These are phyloP conservation scores for Drosophila bunnanda DNA, from an alignment of 2,888 invertebrate species.

Conservation along the genomic window DNA sequence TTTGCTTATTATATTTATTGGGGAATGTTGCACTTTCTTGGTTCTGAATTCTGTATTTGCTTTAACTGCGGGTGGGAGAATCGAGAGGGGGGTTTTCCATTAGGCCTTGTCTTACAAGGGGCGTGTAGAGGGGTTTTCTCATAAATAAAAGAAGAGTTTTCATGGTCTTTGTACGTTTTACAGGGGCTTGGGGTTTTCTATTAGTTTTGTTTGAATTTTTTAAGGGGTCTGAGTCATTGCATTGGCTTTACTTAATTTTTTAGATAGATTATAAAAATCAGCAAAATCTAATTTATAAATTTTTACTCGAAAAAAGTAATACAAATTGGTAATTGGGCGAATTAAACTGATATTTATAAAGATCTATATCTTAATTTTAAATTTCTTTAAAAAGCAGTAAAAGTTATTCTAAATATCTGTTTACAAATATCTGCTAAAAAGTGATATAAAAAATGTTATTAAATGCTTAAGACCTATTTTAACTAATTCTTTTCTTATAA, in stretches of 20 bases:
- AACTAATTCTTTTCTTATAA: too few relatives aligned
- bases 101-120: constrained; percentile 6
- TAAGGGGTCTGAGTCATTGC: neutral
- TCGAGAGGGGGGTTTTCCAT: constrained; percentile 11
- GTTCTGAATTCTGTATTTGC: constrained; percentile 33
- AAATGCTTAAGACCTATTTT: too few relatives aligned
- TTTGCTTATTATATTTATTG: constrained; percentile 29
- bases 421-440: too few relatives aligned
- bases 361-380: too few relatives aligned
- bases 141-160: neutral
- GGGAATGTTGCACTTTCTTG: constrained; percentile 33
- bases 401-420: too few relatives aligned
- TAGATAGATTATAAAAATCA: too few relatives aligned
- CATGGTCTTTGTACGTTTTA: neutral
- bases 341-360: neutral
- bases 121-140: neutral
- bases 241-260: neutral
- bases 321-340: rapidly evolving
- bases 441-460: too few relatives aligned
- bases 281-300: neutral
- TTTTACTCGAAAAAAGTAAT: too few relatives aligned
- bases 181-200: neutral
- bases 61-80: constrained; percentile 53
- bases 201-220: neutral
- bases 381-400: too few relatives aligned